Percentiles rank a stretch among this genome's conserved stretches.
phyloP scores from a whole-genome alignment of 2,113 vertebrate species.

The Megaceryle maxima region DNA sequence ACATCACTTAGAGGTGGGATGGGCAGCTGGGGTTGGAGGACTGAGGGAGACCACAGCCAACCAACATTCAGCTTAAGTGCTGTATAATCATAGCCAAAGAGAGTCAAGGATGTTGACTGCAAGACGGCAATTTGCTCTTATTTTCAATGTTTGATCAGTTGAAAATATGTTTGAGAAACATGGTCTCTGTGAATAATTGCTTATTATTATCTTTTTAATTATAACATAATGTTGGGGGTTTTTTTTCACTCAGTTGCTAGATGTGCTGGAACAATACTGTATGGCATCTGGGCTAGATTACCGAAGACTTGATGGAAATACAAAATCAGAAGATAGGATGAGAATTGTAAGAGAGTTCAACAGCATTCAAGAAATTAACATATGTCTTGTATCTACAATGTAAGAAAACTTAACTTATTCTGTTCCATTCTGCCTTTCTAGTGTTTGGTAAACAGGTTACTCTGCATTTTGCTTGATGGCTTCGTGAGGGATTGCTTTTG shows the following conservation, averaged over 20 bases:
- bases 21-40: neutral
- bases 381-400: slow-evolving; percentile 97
- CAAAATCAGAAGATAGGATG: slow-evolving; percentile 90
- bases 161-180: neutral
- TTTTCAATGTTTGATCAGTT: neutral
- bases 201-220: no score
- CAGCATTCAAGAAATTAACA: slow-evolving; percentile 82
- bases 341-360: slow-evolving; percentile 95
- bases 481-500: slow-evolving; percentile 27
- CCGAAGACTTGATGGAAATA: slow-evolving; percentile 90
- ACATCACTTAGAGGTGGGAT: neutral
- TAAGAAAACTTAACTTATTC: slow-evolving; percentile 73
- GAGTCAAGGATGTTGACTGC: neutral
- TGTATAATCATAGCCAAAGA: neutral
- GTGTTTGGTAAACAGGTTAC: neutral
- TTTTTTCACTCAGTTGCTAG: slow-evolving; percentile 78
- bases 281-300: slow-evolving; percentile 94
- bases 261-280: slow-evolving; percentile 91
- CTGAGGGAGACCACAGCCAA: neutral
- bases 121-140: neutral
- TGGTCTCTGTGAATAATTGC: neutral
- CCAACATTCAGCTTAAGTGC: neutral
- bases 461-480: neutral
- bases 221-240: no score
- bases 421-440: neutral